Conservation (phyloP, 2,113 vertebrate genomes). For the Heterocephalus glaber region DNA sequence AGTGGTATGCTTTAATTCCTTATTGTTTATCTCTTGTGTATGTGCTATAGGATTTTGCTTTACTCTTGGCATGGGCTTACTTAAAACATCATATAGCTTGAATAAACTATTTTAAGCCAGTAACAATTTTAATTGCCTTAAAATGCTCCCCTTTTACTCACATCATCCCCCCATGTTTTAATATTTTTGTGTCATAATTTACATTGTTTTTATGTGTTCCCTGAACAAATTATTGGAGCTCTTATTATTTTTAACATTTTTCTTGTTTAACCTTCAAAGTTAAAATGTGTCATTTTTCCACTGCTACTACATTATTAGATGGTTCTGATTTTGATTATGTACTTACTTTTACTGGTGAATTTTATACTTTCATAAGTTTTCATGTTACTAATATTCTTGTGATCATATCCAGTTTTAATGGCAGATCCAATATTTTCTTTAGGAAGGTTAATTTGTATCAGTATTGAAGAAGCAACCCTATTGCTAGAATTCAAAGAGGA, state of each 20-base stretch:
- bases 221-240: background rate
- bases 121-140: background rate
- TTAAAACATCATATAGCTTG: background rate
- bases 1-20: background rate
- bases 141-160: background rate
- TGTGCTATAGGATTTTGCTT: background rate
- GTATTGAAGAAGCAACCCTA: background rate
- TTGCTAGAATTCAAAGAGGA: background rate
- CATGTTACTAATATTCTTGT: background rate
- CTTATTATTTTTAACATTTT: background rate
- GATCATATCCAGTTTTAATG: background rate
- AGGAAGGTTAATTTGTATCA: background rate
- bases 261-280: background rate
- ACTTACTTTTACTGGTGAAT: background rate
- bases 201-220: background rate
- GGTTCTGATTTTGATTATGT: background rate
- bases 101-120: background rate
- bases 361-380: background rate
- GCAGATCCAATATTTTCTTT: slow-evolving; percentile 19
- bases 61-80: background rate
- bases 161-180: background rate
- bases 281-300: background rate
- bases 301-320: background rate
- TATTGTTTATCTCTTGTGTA: background rate
- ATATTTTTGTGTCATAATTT: background rate